Evolutionary conservation across 2,113 vertebrate species (phyloP).

Genomic region (Hiodon tergisus): DNA sequence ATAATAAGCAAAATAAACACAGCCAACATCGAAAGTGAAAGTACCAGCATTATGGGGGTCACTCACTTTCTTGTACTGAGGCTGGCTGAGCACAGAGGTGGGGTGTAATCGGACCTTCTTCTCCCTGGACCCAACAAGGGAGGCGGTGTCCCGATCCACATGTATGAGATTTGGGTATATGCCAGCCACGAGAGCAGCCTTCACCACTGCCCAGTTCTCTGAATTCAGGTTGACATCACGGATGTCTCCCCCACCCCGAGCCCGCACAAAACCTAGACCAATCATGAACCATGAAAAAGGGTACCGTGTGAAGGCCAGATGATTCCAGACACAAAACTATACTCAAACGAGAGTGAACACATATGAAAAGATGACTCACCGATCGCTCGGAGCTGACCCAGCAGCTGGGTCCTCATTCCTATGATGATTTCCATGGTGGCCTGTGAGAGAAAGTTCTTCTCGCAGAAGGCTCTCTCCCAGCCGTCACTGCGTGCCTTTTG

Average conservation of each 20-base stretch:
- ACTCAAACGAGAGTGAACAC: not conserved
- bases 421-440: slow-evolving; percentile 92
- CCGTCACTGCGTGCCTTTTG: slow-evolving; percentile 86
- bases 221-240: slow-evolving; percentile 87
- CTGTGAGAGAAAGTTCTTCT: slow-evolving; percentile 90
- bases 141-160: slow-evolving; percentile 64
- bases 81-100: slow-evolving; percentile 78
- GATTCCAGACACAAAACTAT: not conserved
- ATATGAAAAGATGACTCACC: slow-evolving; percentile 58
- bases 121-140: slow-evolving; percentile 69
- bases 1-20: no score
- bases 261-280: slow-evolving; percentile 82
- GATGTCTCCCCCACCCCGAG: slow-evolving; percentile 80
- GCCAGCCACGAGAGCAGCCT: slow-evolving; percentile 85
- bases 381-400: slow-evolving; percentile 89
- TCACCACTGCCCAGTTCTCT: slow-evolving; percentile 94
- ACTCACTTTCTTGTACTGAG: slow-evolving; percentile 78
- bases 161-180: slow-evolving; percentile 90
- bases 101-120: slow-evolving; percentile 85
- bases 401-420: slow-evolving; percentile 86
- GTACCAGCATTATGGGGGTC: not conserved
- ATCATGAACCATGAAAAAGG: not conserved
- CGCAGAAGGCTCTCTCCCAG: slow-evolving; percentile 89
- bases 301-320: not conserved
- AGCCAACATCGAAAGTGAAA: not conserved